Evolutionary conservation across 2,797 vertebrate genomes (phyloP).

Genomic region (Forpus xanthops): DNA sequence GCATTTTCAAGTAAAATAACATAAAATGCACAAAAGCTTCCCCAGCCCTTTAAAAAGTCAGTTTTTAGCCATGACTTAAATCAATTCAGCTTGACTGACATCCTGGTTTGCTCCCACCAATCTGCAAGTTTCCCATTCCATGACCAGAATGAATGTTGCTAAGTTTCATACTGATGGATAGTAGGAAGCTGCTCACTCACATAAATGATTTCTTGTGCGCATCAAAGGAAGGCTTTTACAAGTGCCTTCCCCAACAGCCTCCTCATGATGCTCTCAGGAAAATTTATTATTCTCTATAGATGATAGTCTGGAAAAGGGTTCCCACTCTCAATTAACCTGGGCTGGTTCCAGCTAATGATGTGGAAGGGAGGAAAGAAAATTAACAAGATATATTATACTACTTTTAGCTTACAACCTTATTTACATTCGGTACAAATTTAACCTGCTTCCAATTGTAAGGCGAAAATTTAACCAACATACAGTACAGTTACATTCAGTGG

Average conservation of each 20-base stretch:
- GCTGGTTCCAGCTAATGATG: constrained; percentile 30
- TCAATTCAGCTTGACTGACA: neutral
- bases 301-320: constrained; percentile 1
- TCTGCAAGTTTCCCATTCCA: neutral
- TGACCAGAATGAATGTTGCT: neutral
- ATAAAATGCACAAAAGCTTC: neutral
- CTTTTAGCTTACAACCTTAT: neutral
- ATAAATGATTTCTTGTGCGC: neutral
- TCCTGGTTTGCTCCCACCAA: neutral
- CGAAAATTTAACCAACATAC: neutral
- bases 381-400: neutral
- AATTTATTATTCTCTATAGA: constrained; percentile 8
- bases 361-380: neutral
- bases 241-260: neutral
- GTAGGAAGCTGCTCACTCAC: neutral
- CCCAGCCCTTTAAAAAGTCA: neutral
- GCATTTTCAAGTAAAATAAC: neutral
- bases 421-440: neutral
- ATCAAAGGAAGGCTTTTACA: neutral
- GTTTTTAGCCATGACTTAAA: neutral
- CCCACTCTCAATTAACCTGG: constrained; percentile 47
- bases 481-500: neutral
- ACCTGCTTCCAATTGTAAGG: neutral
- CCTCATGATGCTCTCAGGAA: neutral
- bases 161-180: neutral